These are phyloP conservation scores for Prunella himalayana DNA, from an alignment of 2,113 vertebrate genomes.

Conservation along the genomic window DNA sequence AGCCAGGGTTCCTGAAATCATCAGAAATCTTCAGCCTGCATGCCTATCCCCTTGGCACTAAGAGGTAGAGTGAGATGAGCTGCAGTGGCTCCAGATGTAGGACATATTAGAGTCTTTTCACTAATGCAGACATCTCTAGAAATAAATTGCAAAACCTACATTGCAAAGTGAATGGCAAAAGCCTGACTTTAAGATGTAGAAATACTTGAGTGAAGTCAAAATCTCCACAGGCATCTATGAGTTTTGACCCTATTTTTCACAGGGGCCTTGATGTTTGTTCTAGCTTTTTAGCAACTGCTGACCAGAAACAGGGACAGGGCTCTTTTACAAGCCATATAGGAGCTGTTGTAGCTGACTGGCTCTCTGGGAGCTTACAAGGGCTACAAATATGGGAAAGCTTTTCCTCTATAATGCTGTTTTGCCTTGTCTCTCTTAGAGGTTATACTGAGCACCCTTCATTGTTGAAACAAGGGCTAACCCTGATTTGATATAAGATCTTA, in stretches of 20 bases:
- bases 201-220: neutral
- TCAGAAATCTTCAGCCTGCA: neutral
- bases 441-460: neutral
- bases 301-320: neutral
- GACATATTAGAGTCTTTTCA: neutral
- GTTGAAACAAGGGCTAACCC: neutral
- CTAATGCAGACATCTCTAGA: neutral
- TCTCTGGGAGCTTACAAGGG: neutral
- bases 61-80: neutral
- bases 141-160: neutral
- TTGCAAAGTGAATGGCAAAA: neutral
- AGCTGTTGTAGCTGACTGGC: neutral
- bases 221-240: neutral
- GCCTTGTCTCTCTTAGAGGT: neutral
- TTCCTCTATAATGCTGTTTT: neutral
- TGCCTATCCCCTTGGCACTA: neutral
- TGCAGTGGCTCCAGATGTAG: neutral
- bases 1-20: neutral
- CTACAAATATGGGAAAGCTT: neutral
- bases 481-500: neutral
- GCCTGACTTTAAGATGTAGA: neutral
- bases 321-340: neutral
- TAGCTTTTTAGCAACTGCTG: neutral
- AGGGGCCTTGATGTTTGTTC: neutral
- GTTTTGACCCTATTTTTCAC: neutral